Evolutionary conservation across 2,113 vertebrate species (phyloP), one percentile per base, ranked within the genome.

Genomic region (Onychorhynchus coronatus): DNA sequence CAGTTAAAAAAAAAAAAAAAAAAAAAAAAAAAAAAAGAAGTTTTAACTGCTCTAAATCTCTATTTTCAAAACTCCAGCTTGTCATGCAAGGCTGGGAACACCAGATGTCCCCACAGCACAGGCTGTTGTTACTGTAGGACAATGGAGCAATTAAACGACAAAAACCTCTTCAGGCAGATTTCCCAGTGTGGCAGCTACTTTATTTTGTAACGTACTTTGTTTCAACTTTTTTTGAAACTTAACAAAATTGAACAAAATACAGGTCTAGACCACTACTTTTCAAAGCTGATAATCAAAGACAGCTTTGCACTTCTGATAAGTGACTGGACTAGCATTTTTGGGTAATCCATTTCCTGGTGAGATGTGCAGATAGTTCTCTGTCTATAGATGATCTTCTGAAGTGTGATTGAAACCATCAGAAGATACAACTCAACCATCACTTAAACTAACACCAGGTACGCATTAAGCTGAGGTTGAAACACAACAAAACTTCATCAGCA

Each of bases 21-120:
- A n/a, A 59, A 7, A 70, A 74, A 12, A 47, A 31, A n/a, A n/a
- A n/a, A n/a, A n/a, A n/a, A n/a, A n/a, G n/a, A 31, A 21, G 18
- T 77, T 59, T 67, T 25, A 63, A 23, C 20, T 37, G 23, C 12
- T 61, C 33, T n/a, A 30, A 27, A 58, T 28, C 20, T 52, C 8
- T 11, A 1, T 39, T 65, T 93, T 47, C 71, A 20, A 11, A 71
- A 28, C 15, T 27, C n/a, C 55, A 77, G 33, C 55, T 15, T 96
- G 95, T 53, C 75, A 85, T 96, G 56, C 50, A 72, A 53, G 46
- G 50, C 71, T 80, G 33, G 72, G 39, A 93, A 94, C 96, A 81
- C 52, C 85, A 97, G 96, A 37, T 94, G 94, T 95, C 96, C 88
- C 67, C 92, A 91, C 13, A 92, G 76, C 82, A 90, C 0, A 79